Base-by-base conservation (phyloP, 2,888 invertebrate species). In the Lepidocyrtoides sp. region DNA sequence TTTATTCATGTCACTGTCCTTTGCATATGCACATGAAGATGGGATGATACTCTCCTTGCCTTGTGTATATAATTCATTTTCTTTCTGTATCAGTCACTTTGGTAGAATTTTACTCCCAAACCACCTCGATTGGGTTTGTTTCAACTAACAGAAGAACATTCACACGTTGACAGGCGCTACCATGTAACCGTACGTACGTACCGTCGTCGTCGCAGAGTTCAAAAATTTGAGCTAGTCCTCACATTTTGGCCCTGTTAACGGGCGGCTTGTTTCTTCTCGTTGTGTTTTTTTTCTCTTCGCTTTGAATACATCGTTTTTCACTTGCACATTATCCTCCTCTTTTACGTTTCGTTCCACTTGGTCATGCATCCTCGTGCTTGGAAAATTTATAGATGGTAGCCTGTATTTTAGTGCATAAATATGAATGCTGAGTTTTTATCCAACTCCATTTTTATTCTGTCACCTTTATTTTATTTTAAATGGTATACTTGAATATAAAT, bases 1-100 rank as follows among this genome's bases (percentile, higher is more conserved):
- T 92, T 89, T 86, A 89, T 92, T 92, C 92, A 92, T 92, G 92
- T 92, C 92, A 92, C 89, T 72, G 88, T 88, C 81, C 87, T 63
- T 51, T 87, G 32, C 87, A 77, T 63, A 44, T n/a, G n/a, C 87
- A 77, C 29, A 69, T 10, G 54, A 29, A 17, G 29, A 48, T 54
- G 79, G 79, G 54, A 72, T 44, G 44, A 41, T 72, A 23, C 20
- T 72, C 72, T 44, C 20, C 23, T 17, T 69, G 26, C 75, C 57
- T 75, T 54, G 48, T n/a, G 26, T 20, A 12, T 17, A 60, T 81
- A 60, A 82, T 54, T 81, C 87, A 87, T 79, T 29, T 32, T 66
- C 32, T 10, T 41, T 36, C 57, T 60, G 17, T 82, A 82, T 60
- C 32, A 81, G 54, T 41, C 60, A 57, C n/a, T 87, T 77, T 44